phyloP scores from a whole-genome alignment of 2,113 vertebrate species.

The Chelonoidis abingdonii region DNA sequence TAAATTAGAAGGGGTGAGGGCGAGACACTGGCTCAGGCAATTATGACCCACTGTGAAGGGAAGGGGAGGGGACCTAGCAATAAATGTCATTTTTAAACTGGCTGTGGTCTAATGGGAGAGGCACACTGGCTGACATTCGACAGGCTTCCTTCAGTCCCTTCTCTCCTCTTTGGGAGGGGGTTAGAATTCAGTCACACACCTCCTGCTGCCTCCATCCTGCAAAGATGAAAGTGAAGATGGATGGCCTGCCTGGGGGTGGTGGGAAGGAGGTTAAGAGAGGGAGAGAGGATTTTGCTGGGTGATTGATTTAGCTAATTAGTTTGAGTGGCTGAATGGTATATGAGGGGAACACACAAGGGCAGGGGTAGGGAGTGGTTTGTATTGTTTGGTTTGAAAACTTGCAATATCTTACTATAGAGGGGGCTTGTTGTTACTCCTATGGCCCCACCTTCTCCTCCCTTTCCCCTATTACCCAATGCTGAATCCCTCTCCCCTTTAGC shows the following conservation, averaged over 20 bases:
- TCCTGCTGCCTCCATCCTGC: not conserved
- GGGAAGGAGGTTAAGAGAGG: not conserved
- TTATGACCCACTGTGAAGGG: not conserved
- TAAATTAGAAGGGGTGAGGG: accelerated
- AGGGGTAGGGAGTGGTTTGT: not conserved
- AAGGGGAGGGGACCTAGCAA: not conserved
- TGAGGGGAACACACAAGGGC: not conserved
- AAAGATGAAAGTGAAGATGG: not conserved
- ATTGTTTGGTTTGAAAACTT: accelerated
- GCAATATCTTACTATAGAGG: not conserved
- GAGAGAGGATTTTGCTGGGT: not conserved
- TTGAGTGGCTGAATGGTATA: not conserved
- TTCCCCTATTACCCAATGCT: not conserved
- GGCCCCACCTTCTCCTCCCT: not conserved
- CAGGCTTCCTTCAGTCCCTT: not conserved
- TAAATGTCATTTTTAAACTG: not conserved
- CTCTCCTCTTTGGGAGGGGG: not conserved
- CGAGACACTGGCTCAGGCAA: not conserved
- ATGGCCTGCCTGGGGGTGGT: not conserved
- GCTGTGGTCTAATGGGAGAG: not conserved
- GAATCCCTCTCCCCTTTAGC: not conserved
- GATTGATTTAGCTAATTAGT: slow-evolving; percentile 53
- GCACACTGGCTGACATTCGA: not conserved
- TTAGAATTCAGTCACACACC: not conserved
- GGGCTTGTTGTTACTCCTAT: not conserved